phyloP scores from a whole-genome alignment of 2,888 invertebrate genomes.

The Nomada hirtipes region DNA sequence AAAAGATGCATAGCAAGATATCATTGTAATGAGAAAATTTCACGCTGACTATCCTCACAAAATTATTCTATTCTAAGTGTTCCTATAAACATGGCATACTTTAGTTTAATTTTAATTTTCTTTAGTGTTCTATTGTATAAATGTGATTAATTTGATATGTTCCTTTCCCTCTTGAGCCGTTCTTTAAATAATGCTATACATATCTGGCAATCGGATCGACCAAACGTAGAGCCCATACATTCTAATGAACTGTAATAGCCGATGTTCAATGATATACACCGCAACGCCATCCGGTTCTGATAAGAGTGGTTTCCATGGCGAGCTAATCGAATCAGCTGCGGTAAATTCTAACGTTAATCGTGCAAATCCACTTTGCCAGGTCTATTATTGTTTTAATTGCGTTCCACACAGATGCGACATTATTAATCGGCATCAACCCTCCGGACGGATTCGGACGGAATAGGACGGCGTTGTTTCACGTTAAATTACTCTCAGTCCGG shows the following conservation, averaged over 20 bases:
- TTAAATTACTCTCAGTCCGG: constrained; percentile 4
- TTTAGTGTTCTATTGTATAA: no score
- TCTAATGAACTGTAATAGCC: constrained; percentile 39
- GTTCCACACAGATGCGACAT: not conserved
- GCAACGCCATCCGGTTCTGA: constrained; percentile 5
- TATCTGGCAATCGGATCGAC: constrained; percentile 2
- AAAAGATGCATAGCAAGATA: no score
- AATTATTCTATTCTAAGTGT: no score
- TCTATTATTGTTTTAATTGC: constrained; percentile 37
- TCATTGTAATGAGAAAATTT: no score
- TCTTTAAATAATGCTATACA: not conserved
- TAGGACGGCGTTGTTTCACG: not conserved
- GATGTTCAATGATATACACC: constrained; percentile 10
- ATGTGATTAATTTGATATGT: no score
- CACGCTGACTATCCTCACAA: no score
- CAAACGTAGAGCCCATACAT: constrained; percentile 12
- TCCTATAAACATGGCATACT: no score
- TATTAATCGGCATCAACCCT: constrained; percentile 14
- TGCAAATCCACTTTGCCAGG: constrained; percentile 10
- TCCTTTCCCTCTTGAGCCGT: no score
- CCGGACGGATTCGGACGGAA: no score
- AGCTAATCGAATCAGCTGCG: constrained; percentile 2
- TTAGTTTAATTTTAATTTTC: no score
- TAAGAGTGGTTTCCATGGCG: constrained; percentile 1
- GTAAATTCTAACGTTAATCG: constrained; percentile 25